Conservation (phyloP, 2,888 invertebrate species). For the Agriopis aurantiaria region DNA sequence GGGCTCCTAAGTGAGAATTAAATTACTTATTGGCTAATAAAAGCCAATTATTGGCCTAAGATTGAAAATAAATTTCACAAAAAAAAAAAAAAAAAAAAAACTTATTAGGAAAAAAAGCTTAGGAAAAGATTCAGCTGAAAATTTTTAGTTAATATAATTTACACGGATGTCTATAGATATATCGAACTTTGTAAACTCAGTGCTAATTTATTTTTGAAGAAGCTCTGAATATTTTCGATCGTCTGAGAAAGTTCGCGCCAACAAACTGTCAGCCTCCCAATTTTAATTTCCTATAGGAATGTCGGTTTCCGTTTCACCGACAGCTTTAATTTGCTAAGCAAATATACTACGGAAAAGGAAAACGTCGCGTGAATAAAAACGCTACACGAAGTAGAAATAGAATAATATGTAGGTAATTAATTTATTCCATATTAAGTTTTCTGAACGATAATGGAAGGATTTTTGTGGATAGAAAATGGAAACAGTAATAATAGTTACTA, state of each 20-base stretch:
- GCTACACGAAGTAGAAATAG: neutral
- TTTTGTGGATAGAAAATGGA: no score
- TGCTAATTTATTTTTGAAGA: slow-evolving; percentile 16
- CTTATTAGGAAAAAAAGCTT: no score
- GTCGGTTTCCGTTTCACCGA: slow-evolving; percentile 15
- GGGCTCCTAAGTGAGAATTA: no score
- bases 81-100: no score
- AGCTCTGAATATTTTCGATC: slow-evolving; percentile 4
- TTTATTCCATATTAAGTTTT: no score
- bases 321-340: slow-evolving; percentile 19
- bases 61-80: no score
- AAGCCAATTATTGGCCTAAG: no score
- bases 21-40: no score
- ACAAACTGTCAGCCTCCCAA: slow-evolving; percentile 16
- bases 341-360: neutral
- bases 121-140: no score
- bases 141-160: neutral
- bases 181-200: slow-evolving; percentile 5
- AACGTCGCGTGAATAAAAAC: neutral
- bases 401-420: no score
- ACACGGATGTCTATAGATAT: neutral
- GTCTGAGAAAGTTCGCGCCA: slow-evolving; percentile 9
- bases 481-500: no score
- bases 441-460: no score
- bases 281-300: slow-evolving; percentile 31